These are phyloP conservation scores for Perodicticus potto DNA, from an alignment of 2,797 vertebrate species.

Conservation along the genomic window DNA sequence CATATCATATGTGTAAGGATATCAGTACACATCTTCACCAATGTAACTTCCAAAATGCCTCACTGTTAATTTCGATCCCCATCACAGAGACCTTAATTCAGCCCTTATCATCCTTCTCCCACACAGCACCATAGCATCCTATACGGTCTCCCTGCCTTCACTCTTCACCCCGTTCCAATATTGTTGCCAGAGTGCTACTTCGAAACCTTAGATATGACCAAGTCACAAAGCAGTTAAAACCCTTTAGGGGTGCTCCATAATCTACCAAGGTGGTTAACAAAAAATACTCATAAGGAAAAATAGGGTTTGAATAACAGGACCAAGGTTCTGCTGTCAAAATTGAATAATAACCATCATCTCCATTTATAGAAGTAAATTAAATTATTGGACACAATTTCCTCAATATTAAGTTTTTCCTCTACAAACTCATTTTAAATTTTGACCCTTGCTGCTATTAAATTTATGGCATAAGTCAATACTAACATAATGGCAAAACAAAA, in stretches of 20 bases:
- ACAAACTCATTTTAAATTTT: neutral
- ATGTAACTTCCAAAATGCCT: neutral
- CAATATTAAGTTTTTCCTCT: neutral
- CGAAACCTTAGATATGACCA: neutral
- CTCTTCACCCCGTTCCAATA: neutral
- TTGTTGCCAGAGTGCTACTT: neutral
- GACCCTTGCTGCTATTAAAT: neutral
- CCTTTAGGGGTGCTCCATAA: neutral
- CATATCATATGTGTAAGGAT: neutral
- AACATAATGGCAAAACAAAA: conserved; percentile 34
- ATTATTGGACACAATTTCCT: neutral
- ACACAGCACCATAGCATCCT: neutral
- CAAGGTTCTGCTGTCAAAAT: conserved; percentile 13
- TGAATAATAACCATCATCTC: neutral
- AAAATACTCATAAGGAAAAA: neutral
- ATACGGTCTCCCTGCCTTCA: neutral
- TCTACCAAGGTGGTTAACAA: neutral
- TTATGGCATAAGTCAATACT: neutral
- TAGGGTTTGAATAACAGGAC: neutral
- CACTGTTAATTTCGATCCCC: neutral
- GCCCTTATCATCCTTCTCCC: neutral
- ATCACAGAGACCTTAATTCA: neutral
- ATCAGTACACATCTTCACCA: neutral
- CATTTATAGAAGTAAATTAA: neutral
- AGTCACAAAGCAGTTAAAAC: neutral